phyloP scores from a whole-genome alignment of 2,888 invertebrate species.

The Apodemia mormo region DNA sequence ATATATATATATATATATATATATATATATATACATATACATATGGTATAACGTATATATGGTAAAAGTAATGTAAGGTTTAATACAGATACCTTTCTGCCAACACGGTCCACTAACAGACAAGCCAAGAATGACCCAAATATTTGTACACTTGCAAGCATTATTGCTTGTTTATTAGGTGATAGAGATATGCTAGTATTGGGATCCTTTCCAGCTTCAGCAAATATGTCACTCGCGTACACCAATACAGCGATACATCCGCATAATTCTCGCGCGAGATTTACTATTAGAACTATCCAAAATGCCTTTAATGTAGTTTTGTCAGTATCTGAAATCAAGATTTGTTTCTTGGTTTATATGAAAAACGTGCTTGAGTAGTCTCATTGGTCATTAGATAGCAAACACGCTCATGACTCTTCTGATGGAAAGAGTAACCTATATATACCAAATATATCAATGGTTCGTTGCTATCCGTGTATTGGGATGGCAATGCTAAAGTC shows the following conservation, averaged over 20 bases:
- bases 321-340: conserved; percentile 53
- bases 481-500: no score
- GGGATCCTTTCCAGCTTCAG: conserved; percentile 56
- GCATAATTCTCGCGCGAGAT: conserved; percentile 70
- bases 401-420: no score
- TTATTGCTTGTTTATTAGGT: conserved; percentile 69
- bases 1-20: no score
- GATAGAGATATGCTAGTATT: conserved; percentile 57
- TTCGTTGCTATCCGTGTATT: no score
- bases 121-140: conserved; percentile 71
- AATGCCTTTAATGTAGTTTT: conserved; percentile 68
- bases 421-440: no score
- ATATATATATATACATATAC: no score
- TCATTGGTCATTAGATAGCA: no score
- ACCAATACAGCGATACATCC: conserved; percentile 73
- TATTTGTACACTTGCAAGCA: conserved; percentile 70
- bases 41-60: no score
- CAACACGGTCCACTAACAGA: conserved; percentile 67
- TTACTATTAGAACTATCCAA: conserved; percentile 73
- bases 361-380: no score
- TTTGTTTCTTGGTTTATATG: no score
- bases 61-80: no score
- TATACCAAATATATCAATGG: no score
- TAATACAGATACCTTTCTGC: conserved; percentile 59
- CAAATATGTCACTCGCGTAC: conserved; percentile 73